Evolutionary conservation across 2,888 invertebrate genomes (phyloP).

Genomic region (Stenoptilia bipunctidactyla): DNA sequence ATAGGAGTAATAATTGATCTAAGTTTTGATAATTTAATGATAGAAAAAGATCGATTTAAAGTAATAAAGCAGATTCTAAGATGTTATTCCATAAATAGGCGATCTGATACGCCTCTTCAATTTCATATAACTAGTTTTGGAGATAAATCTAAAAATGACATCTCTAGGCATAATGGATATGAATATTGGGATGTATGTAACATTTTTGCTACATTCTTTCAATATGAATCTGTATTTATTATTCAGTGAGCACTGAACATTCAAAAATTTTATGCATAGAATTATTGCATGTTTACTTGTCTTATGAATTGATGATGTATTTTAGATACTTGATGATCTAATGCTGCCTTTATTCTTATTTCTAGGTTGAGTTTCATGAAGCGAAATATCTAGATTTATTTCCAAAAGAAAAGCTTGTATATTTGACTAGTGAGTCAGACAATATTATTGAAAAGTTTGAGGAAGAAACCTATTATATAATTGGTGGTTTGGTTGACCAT

Average conservation of each 20-base stretch:
- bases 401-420: conserved; percentile 83
- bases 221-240: no score
- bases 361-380: conserved; percentile 78
- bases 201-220: no score
- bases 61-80: conserved; percentile 91
- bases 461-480: conserved; percentile 87
- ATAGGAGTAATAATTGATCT: conserved; percentile 87
- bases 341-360: conserved; percentile 8
- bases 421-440: conserved; percentile 94
- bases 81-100: conserved; percentile 91
- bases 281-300: no score
- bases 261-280: no score
- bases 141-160: conserved; percentile 79
- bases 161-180: conserved; percentile 88
- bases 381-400: conserved; percentile 79
- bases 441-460: conserved; percentile 83
- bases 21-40: conserved; percentile 93
- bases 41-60: conserved; percentile 88
- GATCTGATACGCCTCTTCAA: conserved; percentile 83
- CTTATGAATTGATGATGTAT: neutral
- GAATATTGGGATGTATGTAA: conserved; percentile 90
- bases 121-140: conserved; percentile 86
- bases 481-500: conserved; percentile 98
- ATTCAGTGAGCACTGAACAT: no score
- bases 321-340: neutral